Base-by-base conservation (phyloP, 2,113 vertebrate genomes). In the Gallinago paraguaiae region DNA sequence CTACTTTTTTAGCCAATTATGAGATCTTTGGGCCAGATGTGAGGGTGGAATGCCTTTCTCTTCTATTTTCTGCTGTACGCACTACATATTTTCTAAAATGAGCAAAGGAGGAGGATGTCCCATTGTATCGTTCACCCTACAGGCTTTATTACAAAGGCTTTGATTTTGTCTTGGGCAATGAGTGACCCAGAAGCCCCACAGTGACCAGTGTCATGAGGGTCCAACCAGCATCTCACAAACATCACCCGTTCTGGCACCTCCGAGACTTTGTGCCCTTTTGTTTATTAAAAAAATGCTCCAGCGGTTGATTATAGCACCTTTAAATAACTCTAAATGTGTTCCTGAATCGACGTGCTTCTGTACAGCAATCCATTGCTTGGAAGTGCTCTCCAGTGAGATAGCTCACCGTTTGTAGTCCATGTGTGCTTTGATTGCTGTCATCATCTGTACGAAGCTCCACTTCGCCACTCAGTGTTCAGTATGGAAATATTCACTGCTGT, bases 401-500 rank as follows among this genome's bases (percentile, higher is more conserved):
- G 6, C 51, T 94, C 81, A 10, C 72, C 70, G 90, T 84, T 59
- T 71, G 84, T 17, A 56, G 81, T 35, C 46, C 69, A 54, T 14
- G 31, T 33, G 79, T 54, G 56, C 56, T 83, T 43, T 16, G 60
- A 78, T 51, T 63, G 65, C 74, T 86, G 12, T 89, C 81, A 8
- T 78, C 56, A 67, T 77, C 65, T 51, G 25, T 63, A 61, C 16
- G 70, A 90, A 91, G 92, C 93, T 95, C 93, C 28, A 27, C 67
- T 94, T 93, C 75, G 70, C 95, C 93, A 51, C 92, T 82, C 92
- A 68, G 87, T 39, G 93, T 93, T 96, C 87, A 8, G 82, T 64
- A 4, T 11, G 75, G 46, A 90, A 82, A 90, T 56, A 68, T 17
- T 89, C 90, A 46, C 43, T 84, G 25, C 70, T 56, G 1, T 51